A percentile compares a stretch with the other conserved stretches of the same genome.
Conservation (phyloP, 64 coral and sea anemone species). For the Dendrophyllia cribrosa region DNA sequence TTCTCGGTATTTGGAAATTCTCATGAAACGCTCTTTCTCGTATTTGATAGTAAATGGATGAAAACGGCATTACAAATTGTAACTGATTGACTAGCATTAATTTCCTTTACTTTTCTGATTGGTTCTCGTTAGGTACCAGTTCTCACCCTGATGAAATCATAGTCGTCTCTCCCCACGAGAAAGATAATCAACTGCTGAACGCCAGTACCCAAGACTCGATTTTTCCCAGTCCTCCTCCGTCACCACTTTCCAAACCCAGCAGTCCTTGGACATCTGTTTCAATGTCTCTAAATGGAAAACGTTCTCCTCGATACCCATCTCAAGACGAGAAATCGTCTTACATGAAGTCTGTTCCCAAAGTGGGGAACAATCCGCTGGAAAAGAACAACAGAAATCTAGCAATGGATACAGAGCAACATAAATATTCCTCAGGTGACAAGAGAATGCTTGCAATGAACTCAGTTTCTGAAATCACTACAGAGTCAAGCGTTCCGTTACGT, state of each 20-base stretch:
- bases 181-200: background rate
- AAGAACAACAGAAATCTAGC: background rate
- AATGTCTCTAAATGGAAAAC: background rate
- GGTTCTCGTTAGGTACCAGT: background rate
- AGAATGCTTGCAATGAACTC: background rate
- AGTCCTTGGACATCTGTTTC: background rate
- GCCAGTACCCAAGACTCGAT: background rate
- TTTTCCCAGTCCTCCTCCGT: slow-evolving; percentile 48
- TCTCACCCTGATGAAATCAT: background rate
- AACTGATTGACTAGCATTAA: background rate
- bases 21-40: too few relatives aligned
- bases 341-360: background rate
- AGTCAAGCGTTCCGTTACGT: too few relatives aligned
- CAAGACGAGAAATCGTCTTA: background rate
- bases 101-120: background rate
- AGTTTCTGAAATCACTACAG: background rate
- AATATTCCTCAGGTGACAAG: background rate
- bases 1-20: too few relatives aligned
- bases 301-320: background rate
- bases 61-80: background rate
- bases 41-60: too few relatives aligned
- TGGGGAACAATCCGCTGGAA: background rate
- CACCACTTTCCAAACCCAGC: background rate
- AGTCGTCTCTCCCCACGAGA: background rate
- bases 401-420: background rate